These are phyloP conservation scores for Ptyas mucosa DNA, from an alignment of 2,113 vertebrate genomes.

Conservation along the genomic window DNA sequence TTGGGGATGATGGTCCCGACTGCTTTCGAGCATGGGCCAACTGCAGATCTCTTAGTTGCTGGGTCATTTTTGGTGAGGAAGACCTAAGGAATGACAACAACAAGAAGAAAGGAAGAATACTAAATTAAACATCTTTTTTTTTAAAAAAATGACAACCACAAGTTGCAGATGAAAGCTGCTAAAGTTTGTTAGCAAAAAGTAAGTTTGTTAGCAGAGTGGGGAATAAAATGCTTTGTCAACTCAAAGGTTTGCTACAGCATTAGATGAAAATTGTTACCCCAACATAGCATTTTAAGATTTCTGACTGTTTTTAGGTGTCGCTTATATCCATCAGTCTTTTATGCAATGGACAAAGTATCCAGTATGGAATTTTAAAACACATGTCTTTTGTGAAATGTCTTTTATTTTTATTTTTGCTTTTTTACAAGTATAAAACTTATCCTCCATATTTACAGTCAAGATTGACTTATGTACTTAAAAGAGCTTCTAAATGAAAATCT, in stretches of 20 bases:
- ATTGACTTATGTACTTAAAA: neutral
- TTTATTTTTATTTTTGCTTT: neutral
- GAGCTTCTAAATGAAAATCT: neutral
- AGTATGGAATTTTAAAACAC: neutral
- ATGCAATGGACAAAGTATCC: neutral
- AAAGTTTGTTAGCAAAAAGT: neutral
- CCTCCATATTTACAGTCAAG: neutral
- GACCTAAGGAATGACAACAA: conserved; percentile 67
- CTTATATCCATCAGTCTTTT: neutral
- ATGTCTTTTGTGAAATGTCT: neutral
- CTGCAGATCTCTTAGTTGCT: conserved; percentile 80
- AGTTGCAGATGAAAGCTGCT: neutral
- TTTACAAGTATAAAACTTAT: neutral
- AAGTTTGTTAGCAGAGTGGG: neutral
- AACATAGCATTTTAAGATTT: neutral
- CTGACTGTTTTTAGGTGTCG: neutral
- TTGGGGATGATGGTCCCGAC: conserved; percentile 79
- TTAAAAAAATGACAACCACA: neutral
- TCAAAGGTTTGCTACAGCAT: neutral
- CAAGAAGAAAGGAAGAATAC: neutral
- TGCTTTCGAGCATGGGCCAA: conserved; percentile 76
- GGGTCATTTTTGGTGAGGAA: conserved; percentile 84
- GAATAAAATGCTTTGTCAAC: neutral
- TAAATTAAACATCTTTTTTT: neutral
- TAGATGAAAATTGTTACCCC: neutral